phyloP scores from a whole-genome alignment of 2,888 invertebrate species.

The Protophormia terraenovae region DNA sequence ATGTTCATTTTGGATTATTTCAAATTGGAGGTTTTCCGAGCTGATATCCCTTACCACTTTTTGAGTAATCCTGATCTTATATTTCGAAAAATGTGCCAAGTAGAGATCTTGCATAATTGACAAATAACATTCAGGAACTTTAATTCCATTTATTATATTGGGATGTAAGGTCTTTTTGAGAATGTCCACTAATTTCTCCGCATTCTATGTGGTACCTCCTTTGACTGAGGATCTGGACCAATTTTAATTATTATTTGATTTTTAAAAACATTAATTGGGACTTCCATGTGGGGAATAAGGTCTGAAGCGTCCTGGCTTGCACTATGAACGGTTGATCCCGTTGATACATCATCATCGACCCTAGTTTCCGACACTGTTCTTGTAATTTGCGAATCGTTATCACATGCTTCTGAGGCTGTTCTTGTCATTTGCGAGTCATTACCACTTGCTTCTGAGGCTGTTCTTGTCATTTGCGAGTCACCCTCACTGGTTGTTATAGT shows the following conservation, averaged over 20 bases:
- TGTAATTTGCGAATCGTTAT: too few species aligned
- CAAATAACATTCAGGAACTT: conserved; percentile 6
- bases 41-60: conserved; percentile 4
- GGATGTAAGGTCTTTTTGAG: conserved; percentile 15
- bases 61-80: conserved; percentile 34
- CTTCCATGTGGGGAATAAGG: conserved; percentile 65
- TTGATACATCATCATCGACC: background rate
- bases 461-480: background rate
- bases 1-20: conserved; percentile 42
- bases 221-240: background rate
- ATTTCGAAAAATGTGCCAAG: background rate
- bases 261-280: conserved; percentile 59
- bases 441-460: background rate
- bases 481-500: conserved; percentile 18
- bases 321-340: conserved; percentile 49
- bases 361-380: background rate
- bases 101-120: conserved; percentile 1
- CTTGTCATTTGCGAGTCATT: background rate
- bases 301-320: conserved; percentile 62
- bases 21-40: background rate
- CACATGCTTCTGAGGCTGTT: background rate
- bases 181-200: background rate
- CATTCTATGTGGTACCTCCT: background rate
- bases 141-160: conserved; percentile 41
- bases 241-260: conserved; percentile 61